Evolutionary conservation across 2,888 invertebrate species (phyloP), one percentile per base, ranked within the genome.

Genomic region (Amblyjoppa proteus): DNA sequence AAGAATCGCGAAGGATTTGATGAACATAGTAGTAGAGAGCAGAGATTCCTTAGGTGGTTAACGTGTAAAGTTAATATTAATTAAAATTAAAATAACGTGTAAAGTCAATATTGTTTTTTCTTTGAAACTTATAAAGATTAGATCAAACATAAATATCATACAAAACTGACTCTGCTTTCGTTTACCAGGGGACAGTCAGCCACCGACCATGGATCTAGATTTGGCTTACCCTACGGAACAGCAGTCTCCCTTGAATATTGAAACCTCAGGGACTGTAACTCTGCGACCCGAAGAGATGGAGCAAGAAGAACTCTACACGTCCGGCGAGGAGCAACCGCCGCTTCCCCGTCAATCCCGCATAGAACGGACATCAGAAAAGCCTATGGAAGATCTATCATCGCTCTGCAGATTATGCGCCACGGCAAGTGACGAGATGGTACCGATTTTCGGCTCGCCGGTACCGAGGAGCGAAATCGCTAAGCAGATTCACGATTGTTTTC

Each of bases 371-470:
- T 38, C 25, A 51, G 53, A 66, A 13, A 28, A 9, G 9, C 16
- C 11, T n/a, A 2, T 28, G 3, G 25, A 38, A 3, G 58, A 64
- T 51, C 28, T 4, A 1, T 34, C 34, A 3, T 31, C 11, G 6
- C 58, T 76, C 11, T 87, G 87, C 71, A 81, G 87, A 75, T 86
- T 87, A 7, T 87, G 87, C 41, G 73, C 85, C 9, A 7, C 5
- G 2, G 64, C 34, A 20, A 73, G 49, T 13, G 38, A 58, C 0
- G 20, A 83, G 5, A 76, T 82, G 85, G 7, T 71, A 11, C 45
- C 28, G 2, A 79, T 87, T 41, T 83, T 83, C 49, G 76, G 66
- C 38, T 13, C 58, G n/a, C 11, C 28, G 0, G 53, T 41, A 2
- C 16, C 1, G 6, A 20, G 70, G 51, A 70, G 7, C 20, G 41